These are phyloP conservation scores for Corythornis cristatus DNA, from an alignment of 2,113 vertebrate species.

Conservation along the genomic window DNA sequence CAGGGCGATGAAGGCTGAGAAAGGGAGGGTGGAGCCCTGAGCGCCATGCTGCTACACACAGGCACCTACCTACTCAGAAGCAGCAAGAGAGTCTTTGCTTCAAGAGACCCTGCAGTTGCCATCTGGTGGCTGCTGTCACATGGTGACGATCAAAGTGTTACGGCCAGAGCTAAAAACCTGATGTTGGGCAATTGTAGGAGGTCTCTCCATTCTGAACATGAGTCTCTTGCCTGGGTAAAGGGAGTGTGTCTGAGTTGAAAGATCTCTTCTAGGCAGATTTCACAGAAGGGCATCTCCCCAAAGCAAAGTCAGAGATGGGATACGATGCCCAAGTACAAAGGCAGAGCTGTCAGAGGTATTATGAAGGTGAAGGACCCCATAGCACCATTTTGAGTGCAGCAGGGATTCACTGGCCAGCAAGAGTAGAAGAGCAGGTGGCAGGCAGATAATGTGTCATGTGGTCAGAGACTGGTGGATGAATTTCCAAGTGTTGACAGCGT, in stretches of 20 bases:
- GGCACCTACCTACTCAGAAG: neutral
- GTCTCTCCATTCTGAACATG: neutral
- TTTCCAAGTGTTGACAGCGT: neutral
- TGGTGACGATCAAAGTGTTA: neutral
- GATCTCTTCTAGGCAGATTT: neutral
- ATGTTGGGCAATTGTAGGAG: neutral
- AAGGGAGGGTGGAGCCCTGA: neutral
- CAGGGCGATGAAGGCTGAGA: neutral
- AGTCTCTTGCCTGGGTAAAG: neutral
- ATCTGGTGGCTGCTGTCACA: neutral
- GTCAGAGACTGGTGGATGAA: neutral
- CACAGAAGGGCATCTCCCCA: neutral
- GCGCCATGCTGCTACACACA: neutral
- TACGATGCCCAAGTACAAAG: neutral
- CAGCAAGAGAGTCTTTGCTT: neutral
- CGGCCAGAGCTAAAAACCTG: neutral
- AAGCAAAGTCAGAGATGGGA: neutral
- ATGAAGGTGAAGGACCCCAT: neutral
- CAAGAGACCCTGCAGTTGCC: neutral
- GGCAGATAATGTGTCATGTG: neutral
- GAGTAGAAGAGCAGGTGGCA: neutral
- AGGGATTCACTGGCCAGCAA: neutral
- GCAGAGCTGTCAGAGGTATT: neutral
- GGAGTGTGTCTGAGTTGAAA: neutral
- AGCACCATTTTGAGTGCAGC: neutral